These are phyloP conservation scores for Capricornis sumatraensis DNA, from an alignment of 2,113 vertebrate genomes.

Conservation along the genomic window DNA sequence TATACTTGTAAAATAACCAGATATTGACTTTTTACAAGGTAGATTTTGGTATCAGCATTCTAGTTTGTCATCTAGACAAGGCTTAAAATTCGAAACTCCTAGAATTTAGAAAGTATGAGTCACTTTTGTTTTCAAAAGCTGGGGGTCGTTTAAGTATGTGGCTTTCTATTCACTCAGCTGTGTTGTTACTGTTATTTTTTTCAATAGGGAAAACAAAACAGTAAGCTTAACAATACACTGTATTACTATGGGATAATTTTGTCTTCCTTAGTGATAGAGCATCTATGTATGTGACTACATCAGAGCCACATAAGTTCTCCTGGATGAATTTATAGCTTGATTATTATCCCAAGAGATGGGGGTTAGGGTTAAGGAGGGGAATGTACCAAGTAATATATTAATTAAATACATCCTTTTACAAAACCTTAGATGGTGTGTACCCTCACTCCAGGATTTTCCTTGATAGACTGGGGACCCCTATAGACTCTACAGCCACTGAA, in stretches of 20 bases:
- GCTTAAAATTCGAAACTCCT: neutral
- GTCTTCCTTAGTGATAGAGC: constrained; percentile 38
- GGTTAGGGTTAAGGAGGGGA: neutral
- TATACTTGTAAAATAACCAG: neutral
- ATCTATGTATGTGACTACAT: constrained; percentile 26
- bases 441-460: constrained; percentile 55
- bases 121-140: constrained; percentile 9
- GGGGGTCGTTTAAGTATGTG: neutral
- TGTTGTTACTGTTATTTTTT: constrained; percentile 4
- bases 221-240: neutral
- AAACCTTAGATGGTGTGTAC: constrained; percentile 61
- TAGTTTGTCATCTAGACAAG: neutral
- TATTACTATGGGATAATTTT: constrained; percentile 29
- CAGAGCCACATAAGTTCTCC: constrained; percentile 38
- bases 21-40: constrained; percentile 15
- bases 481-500: constrained; percentile 51
- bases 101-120: neutral
- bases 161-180: neutral
- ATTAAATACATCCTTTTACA: constrained; percentile 72
- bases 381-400: constrained; percentile 71
- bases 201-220: neutral
- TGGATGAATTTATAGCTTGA: constrained; percentile 63
- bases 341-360: constrained; percentile 54
- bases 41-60: constrained; percentile 12
- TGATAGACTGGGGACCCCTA: constrained; percentile 58